Conservation (phyloP, 2,113 vertebrate species). For the Artemisiospiza belli region DNA sequence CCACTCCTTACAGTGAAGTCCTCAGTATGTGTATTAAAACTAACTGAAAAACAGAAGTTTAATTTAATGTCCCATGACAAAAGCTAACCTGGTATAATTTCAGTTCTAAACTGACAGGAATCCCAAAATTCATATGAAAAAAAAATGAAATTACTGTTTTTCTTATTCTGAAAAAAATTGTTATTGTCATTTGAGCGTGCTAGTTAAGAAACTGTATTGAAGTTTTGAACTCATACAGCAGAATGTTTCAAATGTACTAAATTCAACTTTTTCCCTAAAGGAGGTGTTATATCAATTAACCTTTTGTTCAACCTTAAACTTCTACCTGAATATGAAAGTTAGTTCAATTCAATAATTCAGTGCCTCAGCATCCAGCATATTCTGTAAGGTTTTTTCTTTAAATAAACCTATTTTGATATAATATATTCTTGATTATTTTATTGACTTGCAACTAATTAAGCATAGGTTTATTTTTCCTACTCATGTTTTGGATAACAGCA, state of each 20-base stretch:
- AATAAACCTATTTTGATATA: not conserved
- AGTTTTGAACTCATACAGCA: not conserved
- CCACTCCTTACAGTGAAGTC: not conserved
- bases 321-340: not conserved
- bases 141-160: not conserved
- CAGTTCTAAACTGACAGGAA: not conserved
- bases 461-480: not conserved
- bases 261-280: not conserved
- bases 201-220: not conserved
- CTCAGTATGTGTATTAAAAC: not conserved
- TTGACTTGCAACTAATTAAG: not conserved
- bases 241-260: not conserved
- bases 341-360: not conserved
- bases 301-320: not conserved
- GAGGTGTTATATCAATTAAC: not conserved
- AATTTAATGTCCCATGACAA: not conserved
- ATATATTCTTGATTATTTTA: not conserved
- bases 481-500: rapidly evolving
- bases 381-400: not conserved
- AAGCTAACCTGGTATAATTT: not conserved
- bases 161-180: not conserved
- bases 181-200: not conserved
- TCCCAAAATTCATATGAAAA: not conserved
- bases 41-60: not conserved
- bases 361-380: not conserved